phyloP scores from a whole-genome alignment of 2,888 invertebrate genomes.

The Athrips mouffetella region DNA sequence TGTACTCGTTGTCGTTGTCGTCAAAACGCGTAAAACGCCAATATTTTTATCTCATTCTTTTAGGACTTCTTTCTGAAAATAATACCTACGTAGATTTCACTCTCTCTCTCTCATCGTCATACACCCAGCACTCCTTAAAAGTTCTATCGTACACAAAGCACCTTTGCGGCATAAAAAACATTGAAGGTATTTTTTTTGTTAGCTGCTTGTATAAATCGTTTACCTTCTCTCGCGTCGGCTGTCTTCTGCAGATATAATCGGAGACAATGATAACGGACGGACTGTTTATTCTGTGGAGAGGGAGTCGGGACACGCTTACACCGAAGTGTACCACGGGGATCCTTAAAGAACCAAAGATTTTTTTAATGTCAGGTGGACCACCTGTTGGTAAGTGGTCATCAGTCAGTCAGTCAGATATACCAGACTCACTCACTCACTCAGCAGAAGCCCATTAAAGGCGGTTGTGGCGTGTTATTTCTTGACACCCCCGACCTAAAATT shows the following conservation, averaged over 20 bases:
- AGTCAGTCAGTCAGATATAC: no score
- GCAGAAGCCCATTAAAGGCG: no score
- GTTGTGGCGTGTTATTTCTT: no score
- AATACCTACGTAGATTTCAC: no score
- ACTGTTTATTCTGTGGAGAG: conserved; percentile 54
- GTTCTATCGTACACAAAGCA: background rate
- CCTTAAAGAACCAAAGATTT: conserved; percentile 17
- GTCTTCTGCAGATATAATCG: conserved; percentile 57
- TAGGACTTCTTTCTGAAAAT: no score
- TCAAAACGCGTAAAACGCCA: no score
- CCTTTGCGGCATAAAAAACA: background rate
- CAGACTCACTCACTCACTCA: no score
- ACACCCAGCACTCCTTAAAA: background rate
- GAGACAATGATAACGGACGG: conserved; percentile 57
- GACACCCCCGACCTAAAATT: no score
- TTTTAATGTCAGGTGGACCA: background rate
- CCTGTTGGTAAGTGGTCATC: no score
- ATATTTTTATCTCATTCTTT: no score
- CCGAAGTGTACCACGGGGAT: conserved; percentile 25
- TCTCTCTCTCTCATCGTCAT: no score
- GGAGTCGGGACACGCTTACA: conserved; percentile 33
- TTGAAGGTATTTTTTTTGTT: background rate
- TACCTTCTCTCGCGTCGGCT: conserved; percentile 24
- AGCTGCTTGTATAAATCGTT: conserved; percentile 1
- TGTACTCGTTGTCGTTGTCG: no score